Percentiles rank a stretch among this genome's conserved stretches.
phyloP scores from a whole-genome alignment of 92 coral and sea anemone genomes.

The Siderastrea siderea region DNA sequence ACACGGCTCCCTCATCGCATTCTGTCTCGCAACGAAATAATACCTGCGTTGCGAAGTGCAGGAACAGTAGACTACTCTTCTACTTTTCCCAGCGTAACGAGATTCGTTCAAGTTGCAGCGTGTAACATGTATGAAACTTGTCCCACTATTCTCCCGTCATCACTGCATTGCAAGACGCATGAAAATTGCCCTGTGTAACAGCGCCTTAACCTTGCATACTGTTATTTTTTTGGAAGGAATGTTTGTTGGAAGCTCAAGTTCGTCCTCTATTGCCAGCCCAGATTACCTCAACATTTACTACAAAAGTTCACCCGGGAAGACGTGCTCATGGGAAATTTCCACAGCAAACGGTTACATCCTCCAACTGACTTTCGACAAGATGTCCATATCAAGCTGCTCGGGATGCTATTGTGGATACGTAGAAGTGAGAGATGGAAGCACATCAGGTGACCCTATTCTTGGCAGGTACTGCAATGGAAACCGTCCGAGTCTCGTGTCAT shows the following conservation, averaged over 20 bases:
- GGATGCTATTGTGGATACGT: slow-evolving; percentile 7
- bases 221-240: not conserved
- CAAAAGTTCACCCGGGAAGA: not conserved
- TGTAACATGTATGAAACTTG: too few species aligned
- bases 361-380: not conserved
- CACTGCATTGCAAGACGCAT: too few species aligned
- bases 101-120: too few species aligned
- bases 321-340: slow-evolving; percentile 6
- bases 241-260: not conserved
- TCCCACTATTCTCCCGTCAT: too few species aligned
- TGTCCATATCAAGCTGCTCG: not conserved
- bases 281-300: not conserved
- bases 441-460: not conserved
- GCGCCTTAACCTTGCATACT: too few species aligned
- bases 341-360: slow-evolving; percentile 27
- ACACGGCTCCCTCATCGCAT: too few species aligned
- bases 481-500: slow-evolving; percentile 2
- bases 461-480: slow-evolving; percentile 11
- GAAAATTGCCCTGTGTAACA: too few species aligned
- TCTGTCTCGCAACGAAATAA: too few species aligned
- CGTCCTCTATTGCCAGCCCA: not conserved
- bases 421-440: not conserved
- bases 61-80: too few species aligned
- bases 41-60: too few species aligned
- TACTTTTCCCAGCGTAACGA: too few species aligned